Evolutionary conservation across 2,113 vertebrate species (phyloP), one percentile per base, ranked within the genome.

Genomic region (Siniperca chuatsi): DNA sequence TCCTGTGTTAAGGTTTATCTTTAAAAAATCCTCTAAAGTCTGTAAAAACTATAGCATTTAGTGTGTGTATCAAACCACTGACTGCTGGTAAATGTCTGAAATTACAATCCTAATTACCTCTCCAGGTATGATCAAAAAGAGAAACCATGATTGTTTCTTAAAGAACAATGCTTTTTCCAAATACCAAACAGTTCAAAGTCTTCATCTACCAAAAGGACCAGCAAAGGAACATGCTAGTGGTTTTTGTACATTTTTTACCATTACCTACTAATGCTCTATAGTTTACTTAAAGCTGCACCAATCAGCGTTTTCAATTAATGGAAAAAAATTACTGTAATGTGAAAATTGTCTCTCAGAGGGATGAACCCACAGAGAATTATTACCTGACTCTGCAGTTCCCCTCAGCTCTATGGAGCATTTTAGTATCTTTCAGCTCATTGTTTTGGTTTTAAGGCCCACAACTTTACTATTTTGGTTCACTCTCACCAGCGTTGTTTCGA

Each of bases 1-100:
- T 52, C 46, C 65, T 79, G 52, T 78, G 57, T 79, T 4, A 20
- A 69, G 35, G 8, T 70, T 76, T 66, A 57, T 21, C 25, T 52
- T 68, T 12, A 12, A 65, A 76, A 74, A 69, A 61, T 60, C 46
- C 67, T 58, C 46, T 13, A 72, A 66, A 12, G 29, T 66, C 60
- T n/a, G 25, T 44, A 5, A 79, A 77, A 74, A 35, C 35, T 48
- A 20, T 1, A 33, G 16, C 13, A 25, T 62, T 54, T 23, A 54
- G 44, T 66, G 20, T 62, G 23, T 73, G 25, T n/a, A 68, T 46
- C 29, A 68, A 55, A 60, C 48, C 16, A 48, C 50, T 29, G 57
- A n/a, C 35, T 70, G 23, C 11, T 35, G 13, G 48, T 13, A 52
- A n/a, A 25, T 23, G 25, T n/a, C 29, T 52, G 73, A 60, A 50